Conservation (phyloP, 2,797 vertebrate species). For the Hipposideros larvatus region DNA sequence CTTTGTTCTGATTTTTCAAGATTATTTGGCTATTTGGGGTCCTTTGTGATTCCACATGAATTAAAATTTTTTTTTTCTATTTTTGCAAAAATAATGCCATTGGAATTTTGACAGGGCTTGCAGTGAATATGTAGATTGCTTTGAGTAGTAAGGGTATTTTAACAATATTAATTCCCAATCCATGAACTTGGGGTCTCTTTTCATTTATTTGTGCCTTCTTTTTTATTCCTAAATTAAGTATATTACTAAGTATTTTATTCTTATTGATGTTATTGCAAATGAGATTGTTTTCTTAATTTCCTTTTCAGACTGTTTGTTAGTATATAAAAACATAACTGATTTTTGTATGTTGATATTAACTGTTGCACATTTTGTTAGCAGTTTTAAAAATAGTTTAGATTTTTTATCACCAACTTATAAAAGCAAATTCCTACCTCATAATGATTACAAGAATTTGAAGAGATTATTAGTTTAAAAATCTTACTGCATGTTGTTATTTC, state of each 20-base stretch:
- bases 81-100: not conserved
- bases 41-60: not conserved
- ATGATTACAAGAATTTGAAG: not conserved
- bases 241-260: not conserved
- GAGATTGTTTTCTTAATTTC: not conserved
- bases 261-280: not conserved
- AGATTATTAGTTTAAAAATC: not conserved
- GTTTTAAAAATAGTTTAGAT: not conserved
- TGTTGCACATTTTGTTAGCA: not conserved
- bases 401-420: conserved; percentile 18
- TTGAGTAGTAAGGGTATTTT: not conserved
- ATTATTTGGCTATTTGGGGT: not conserved
- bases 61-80: not conserved
- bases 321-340: not conserved
- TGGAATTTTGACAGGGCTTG: not conserved
- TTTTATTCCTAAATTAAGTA: not conserved
- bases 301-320: not conserved
- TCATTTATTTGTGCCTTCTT: not conserved
- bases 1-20: not conserved
- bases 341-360: not conserved
- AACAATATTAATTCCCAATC: not conserved
- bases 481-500: not conserved
- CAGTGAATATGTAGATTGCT: not conserved
- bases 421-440: not conserved
- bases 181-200: not conserved